Percentiles rank a stretch among this genome's conserved stretches.
These are phyloP conservation scores for Scolopax rusticola DNA, from an alignment of 2,797 vertebrate genomes.

Conservation along the genomic window DNA sequence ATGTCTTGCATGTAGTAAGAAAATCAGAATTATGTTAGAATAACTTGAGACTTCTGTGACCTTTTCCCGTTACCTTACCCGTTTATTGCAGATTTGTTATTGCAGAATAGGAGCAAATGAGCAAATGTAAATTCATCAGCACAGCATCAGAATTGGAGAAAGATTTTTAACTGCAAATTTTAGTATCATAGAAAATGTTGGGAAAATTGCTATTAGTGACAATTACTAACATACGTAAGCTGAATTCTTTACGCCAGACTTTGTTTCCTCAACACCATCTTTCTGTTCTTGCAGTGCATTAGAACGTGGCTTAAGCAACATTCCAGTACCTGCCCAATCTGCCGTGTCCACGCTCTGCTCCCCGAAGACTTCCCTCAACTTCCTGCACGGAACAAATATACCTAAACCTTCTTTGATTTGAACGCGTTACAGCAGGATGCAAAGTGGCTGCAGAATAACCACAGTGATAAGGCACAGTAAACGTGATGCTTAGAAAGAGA, in stretches of 20 bases:
- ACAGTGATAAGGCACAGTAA: neutral
- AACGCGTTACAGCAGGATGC: rapidly evolving
- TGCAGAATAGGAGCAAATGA: neutral
- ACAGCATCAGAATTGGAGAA: rapidly evolving
- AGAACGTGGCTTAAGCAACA: conserved; percentile 88
- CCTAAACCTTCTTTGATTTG: neutral
- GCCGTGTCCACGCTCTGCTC: conserved; percentile 80
- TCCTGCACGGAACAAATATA: conserved; percentile 69
- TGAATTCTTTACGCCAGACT: neutral
- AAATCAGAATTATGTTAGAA: neutral
- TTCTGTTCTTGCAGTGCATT: conserved; percentile 86
- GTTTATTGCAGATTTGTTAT: neutral
- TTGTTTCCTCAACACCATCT: neutral
- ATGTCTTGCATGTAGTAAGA: rapidly evolving
- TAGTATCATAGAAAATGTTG: rapidly evolving
- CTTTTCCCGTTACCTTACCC: neutral
- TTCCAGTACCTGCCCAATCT: conserved; percentile 89
- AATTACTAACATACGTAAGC: rapidly evolving
- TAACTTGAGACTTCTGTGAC: rapidly evolving
- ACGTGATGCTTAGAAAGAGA: neutral
- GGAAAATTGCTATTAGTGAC: rapidly evolving
- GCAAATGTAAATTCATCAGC: neutral
- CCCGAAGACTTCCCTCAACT: conserved; percentile 86
- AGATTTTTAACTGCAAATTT: neutral
- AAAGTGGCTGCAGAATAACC: neutral